phyloP scores from a whole-genome alignment of 30 jellyfish, hydroid and myxozoan genomes.

The Pseudorhiza aurosa region DNA sequence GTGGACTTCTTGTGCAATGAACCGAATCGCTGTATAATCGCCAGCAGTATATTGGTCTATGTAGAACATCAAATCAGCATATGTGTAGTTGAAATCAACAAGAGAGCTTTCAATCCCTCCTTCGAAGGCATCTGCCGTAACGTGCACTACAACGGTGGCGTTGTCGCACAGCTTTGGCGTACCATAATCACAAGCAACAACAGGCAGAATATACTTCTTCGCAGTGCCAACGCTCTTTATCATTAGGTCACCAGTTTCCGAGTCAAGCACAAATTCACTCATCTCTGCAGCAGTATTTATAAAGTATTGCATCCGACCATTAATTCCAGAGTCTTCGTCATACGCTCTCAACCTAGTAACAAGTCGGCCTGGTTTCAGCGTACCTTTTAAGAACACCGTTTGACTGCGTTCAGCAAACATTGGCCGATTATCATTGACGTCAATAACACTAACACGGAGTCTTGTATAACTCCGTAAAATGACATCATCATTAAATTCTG shows the following conservation, averaged over 20 bases:
- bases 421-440: conserved; percentile 88
- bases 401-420: conserved; percentile 7
- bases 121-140: conserved; percentile 9
- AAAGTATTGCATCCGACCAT: conserved; percentile 39
- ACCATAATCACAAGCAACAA: conserved; percentile 35
- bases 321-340: conserved; percentile 84
- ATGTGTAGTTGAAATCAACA: conserved; percentile 23
- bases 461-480: conserved; percentile 42
- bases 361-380: conserved; percentile 67
- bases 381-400: conserved; percentile 44
- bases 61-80: conserved; percentile 7
- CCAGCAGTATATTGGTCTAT: conserved; percentile 22
- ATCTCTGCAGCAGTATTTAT: conserved; percentile 13
- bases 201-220: conserved; percentile 5
- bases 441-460: conserved; percentile 63
- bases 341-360: conserved; percentile 51
- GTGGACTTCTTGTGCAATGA: conserved; percentile 46
- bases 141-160: conserved; percentile 2
- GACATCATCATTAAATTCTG: conserved; percentile 5
- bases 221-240: conserved; percentile 11
- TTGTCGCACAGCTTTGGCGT: conserved; percentile 10
- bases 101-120: conserved; percentile 10
- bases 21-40: conserved; percentile 3
- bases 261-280: conserved; percentile 23
- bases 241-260: conserved; percentile 33